A percentile compares a stretch with the other conserved stretches of the same genome.
These are phyloP conservation scores for Chloebia gouldiae DNA, from an alignment of 2,113 vertebrate genomes.

Conservation along the genomic window DNA sequence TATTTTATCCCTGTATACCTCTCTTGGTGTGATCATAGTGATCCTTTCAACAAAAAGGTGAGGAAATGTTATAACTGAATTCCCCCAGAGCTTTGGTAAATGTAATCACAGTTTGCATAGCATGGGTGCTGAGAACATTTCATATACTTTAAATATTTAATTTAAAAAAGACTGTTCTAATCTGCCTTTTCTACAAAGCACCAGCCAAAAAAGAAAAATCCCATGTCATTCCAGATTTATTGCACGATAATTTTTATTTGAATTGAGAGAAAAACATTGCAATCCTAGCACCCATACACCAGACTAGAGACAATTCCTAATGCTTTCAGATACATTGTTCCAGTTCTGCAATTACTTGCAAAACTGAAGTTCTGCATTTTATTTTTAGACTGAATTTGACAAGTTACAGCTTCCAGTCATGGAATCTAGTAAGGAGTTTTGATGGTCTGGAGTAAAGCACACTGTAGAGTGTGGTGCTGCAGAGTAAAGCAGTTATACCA, in stretches of 20 bases:
- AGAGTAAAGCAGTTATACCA: not conserved
- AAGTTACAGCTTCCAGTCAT: not conserved
- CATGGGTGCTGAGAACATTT: not conserved
- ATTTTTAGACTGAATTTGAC: not conserved
- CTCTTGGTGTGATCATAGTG: not conserved
- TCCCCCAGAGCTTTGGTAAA: not conserved
- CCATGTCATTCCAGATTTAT: not conserved
- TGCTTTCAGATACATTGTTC: not conserved
- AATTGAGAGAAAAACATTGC: not conserved
- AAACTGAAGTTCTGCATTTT: not conserved
- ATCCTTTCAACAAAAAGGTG: not conserved
- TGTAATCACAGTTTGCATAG: not conserved
- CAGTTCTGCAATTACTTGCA: not conserved
- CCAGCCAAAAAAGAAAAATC: not conserved
- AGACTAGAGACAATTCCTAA: not conserved
- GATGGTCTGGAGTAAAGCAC: not conserved
- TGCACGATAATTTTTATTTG: not conserved
- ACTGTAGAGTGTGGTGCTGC: not conserved
- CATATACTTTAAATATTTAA: not conserved
- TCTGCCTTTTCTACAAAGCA: not conserved
- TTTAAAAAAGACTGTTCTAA: not conserved
- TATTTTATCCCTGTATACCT: not conserved
- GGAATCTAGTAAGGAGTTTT: not conserved
- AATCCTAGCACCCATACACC: not conserved
- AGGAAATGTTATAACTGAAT: not conserved